phyloP scores from a whole-genome alignment of 30 jellyfish, hydroid and myxozoan species.

The Cassiopea xamachana region DNA sequence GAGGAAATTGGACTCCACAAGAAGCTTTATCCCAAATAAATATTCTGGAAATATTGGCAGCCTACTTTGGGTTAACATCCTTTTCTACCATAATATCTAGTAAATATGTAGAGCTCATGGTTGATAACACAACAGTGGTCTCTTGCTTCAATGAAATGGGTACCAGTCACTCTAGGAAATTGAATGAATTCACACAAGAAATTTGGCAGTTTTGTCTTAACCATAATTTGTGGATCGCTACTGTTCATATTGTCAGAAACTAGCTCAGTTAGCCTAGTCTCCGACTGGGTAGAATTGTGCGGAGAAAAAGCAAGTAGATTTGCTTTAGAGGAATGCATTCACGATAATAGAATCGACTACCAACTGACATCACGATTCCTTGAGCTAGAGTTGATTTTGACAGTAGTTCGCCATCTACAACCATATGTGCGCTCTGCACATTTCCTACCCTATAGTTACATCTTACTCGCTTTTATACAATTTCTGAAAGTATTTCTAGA shows the following conservation, averaged over 20 bases:
- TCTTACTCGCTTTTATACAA: too few relatives aligned
- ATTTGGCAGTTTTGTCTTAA: conserved; percentile 46
- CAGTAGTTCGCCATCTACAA: too few relatives aligned
- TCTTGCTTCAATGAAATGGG: conserved; percentile 66
- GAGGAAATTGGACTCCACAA: conserved; percentile 66
- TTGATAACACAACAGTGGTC: conserved; percentile 77
- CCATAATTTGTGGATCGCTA: conserved; percentile 45
- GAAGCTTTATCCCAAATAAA: conserved; percentile 51
- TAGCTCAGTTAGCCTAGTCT: too few relatives aligned
- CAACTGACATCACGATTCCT: too few relatives aligned
- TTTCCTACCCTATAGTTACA: too few relatives aligned
- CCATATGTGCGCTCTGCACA: too few relatives aligned
- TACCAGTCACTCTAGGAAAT: conserved; percentile 13
- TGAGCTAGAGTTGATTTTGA: too few relatives aligned
- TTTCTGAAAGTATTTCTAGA: too few relatives aligned
- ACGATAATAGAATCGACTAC: too few relatives aligned
- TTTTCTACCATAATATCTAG: background rate
- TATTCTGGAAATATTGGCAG: background rate
- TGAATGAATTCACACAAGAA: conserved; percentile 3
- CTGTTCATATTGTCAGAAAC: conserved; percentile 66
- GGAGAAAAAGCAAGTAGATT: too few relatives aligned
- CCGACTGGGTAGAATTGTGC: too few relatives aligned
- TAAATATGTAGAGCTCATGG: conserved; percentile 58
- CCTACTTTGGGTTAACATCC: background rate
- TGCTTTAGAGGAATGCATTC: too few relatives aligned